Conservation (phyloP, 2,888 invertebrate genomes). For the Dromius quadrimaculatus region DNA sequence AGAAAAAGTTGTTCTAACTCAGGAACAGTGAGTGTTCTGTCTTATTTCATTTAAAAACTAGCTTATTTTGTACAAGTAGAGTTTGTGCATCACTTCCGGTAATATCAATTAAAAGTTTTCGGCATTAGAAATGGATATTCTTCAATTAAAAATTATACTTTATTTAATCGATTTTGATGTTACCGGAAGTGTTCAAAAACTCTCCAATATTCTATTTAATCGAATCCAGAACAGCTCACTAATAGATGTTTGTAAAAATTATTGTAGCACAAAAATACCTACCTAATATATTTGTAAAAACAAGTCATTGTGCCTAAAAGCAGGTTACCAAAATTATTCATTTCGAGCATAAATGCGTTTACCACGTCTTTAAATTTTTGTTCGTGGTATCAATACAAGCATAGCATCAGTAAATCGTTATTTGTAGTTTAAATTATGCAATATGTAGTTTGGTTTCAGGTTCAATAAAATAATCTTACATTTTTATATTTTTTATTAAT, state of each 20-base stretch:
- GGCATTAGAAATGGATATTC: not conserved
- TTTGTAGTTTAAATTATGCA: conserved; percentile 49
- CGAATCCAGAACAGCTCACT: conserved; percentile 38
- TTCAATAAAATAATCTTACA: conserved; percentile 59
- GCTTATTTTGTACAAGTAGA: no score
- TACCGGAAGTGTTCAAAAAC: no score
- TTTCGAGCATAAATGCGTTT: conserved; percentile 41
- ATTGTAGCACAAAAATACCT: conserved; percentile 48
- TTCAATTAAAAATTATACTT: not conserved
- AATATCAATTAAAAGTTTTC: no score
- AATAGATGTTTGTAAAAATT: conserved; percentile 39
- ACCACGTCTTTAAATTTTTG: conserved; percentile 41
- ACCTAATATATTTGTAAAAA: conserved; percentile 43
- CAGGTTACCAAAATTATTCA: conserved; percentile 47
- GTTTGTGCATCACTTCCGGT: no score
- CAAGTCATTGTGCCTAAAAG: conserved; percentile 51
- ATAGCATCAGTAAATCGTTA: conserved; percentile 43
- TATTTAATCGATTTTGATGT: no score
- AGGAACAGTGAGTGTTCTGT: conserved; percentile 46
- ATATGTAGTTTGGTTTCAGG: conserved; percentile 61
- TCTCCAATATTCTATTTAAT: no score
- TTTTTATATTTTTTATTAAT: conserved; percentile 51
- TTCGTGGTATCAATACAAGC: conserved; percentile 45
- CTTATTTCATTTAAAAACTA: conserved; percentile 22
- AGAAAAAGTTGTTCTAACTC: conserved; percentile 50